Evolutionary conservation across 2,113 vertebrate genomes (phyloP), one percentile per base, ranked within the genome.

Genomic region (Elephantulus edwardii): DNA sequence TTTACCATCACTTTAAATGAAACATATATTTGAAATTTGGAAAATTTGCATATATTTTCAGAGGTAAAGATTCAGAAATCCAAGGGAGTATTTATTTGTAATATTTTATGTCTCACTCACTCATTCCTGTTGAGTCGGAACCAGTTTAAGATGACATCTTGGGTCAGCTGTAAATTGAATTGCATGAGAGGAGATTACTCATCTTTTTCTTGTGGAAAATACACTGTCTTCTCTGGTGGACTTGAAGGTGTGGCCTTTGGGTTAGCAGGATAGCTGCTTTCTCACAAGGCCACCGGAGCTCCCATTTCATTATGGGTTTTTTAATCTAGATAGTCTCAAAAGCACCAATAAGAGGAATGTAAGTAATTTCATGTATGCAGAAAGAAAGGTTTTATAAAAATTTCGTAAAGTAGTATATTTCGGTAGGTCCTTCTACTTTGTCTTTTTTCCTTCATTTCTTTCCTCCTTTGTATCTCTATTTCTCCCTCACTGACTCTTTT

Each of bases 51-150:
- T 80, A 52, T 88, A 16, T 79, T 89, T 91, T 94, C 16, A 91
- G 70, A 93, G 50, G 19, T 62, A 71, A 89, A 79, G 52, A 58
- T 26, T 13, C 33, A 38, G 30, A 82, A 74, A 75, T 54, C 9
- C 22, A 50, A 0, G 46, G 8, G 26, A 30, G 19, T 62, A 12
- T 30, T 90, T 91, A 66, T 30, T 85, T 20, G 72, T 88, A 91
- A 78, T 14, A 90, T 91, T 92, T 92, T 52, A n/a, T 78, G 8
- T 92, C n/a, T n/a, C n/a, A n/a, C n/a, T n/a, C n/a, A n/a, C n/a
- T n/a, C n/a, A n/a, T n/a, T n/a, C n/a, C n/a, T n/a, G n/a, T n/a
- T n/a, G n/a, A n/a, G n/a, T n/a, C n/a, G n/a, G n/a, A n/a, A n/a
- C n/a, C n/a, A n/a, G n/a, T n/a, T n/a, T n/a, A n/a, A n/a, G n/a